Evolutionary conservation across 2,888 invertebrate genomes (phyloP), one percentile per base, ranked within the genome.

Genomic region (Oscheius onirici): DNA sequence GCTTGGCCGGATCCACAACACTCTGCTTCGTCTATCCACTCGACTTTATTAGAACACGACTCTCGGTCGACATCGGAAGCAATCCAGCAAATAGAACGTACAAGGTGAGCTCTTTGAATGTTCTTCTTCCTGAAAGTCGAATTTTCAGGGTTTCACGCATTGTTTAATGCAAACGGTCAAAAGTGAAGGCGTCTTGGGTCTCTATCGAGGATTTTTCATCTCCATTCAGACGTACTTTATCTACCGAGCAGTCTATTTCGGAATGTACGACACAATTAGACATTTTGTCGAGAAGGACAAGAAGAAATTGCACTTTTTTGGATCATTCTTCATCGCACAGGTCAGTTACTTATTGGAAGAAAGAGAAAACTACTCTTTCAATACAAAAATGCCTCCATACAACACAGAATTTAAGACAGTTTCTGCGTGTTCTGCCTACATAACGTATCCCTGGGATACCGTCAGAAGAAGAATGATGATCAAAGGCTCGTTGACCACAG

Each of bases 391-490:
- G 8, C 22, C 11, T 15, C 1, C 17, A 28, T 11, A 49, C n/a
- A 55, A 24, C n/a, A 3, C 10, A 24, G 5, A 13, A 1, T 28
- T 49, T 63, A 26, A 80, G 78, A 72, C 74, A 22, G 80, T 82
- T 0, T 76, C 82, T 8, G 75, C 80, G 3, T 69, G 75, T 10
- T 79, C 80, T 0, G 75, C 77, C 15, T 80, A 80, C 65, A 63
- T 82, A 58, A 95, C 95, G 41, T 96, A 96, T 91, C 96, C 95
- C 87, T 94, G 96, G 91, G 95, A 96, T 90, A 96, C 95, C 93
- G 87, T 90, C 72, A 92, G 95, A 89, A 92, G 96, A 91, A 93
- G 96, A 89, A 95, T 97, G 96, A 97, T 97, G 96, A 96, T 97
- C 95, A 95, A 95, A 91, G 95, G 95, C 55, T 65, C 75, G 43